phyloP scores from a whole-genome alignment of 2,797 vertebrate genomes.

The Pogonophryne albipinna region DNA sequence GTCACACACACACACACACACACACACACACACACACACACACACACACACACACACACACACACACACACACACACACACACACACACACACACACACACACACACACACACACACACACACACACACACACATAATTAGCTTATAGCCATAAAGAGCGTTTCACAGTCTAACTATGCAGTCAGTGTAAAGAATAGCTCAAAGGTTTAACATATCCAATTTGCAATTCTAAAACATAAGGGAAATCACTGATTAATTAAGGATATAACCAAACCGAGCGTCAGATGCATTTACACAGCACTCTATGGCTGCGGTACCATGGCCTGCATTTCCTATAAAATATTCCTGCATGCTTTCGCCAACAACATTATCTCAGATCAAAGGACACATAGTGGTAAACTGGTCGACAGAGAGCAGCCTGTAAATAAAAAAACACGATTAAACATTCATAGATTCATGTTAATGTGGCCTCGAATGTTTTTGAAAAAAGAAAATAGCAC shows the following conservation, averaged over 20 bases:
- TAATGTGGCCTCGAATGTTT: conserved; percentile 49
- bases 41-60: conserved; percentile 37
- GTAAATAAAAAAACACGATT: conserved; percentile 53
- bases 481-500: conserved; percentile 4
- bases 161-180: conserved; percentile 62
- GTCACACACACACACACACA: conserved; percentile 13
- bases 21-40: conserved; percentile 22
- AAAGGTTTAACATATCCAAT: conserved; percentile 71
- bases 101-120: conserved; percentile 33
- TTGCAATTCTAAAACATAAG: conserved; percentile 74
- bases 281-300: conserved; percentile 61
- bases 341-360: conserved; percentile 32
- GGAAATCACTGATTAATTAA: conserved; percentile 76
- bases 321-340: conserved; percentile 12
- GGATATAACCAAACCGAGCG: conserved; percentile 47
- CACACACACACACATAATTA: conserved; percentile 66
- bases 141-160: conserved; percentile 65
- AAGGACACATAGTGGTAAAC: conserved; percentile 33
- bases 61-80: conserved; percentile 29
- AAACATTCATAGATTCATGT: conserved; percentile 53
- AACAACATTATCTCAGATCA: conserved; percentile 51
- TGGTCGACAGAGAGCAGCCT: conserved; percentile 10
- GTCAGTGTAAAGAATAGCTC: conserved; percentile 68
- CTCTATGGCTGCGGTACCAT: conserved; percentile 19
- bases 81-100: conserved; percentile 36